Conservation (phyloP, 37 sponge, comb jelly and placozoan genomes). For the Oopsacas minuta region DNA sequence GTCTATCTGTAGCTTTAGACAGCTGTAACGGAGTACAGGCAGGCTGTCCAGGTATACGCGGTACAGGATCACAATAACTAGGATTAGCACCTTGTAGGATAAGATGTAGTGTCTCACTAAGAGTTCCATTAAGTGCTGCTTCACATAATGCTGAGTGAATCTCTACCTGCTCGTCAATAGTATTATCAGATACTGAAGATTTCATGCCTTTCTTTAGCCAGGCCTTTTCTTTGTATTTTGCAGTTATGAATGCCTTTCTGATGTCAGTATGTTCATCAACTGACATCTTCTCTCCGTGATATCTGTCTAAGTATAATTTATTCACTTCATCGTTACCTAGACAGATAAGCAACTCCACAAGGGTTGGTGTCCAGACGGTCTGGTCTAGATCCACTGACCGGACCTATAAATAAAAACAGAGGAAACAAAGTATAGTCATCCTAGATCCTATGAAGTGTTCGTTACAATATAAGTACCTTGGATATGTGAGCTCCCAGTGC, state of each 20-base stretch:
- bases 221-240: slow-evolving; percentile 56
- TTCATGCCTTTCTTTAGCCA: slow-evolving; percentile 41
- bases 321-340: background rate
- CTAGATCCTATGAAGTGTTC: too few species aligned
- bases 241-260: slow-evolving; percentile 54
- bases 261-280: slow-evolving; percentile 28
- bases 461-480: slow-evolving; percentile 44
- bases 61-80: background rate
- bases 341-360: slow-evolving; percentile 35
- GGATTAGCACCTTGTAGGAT: background rate
- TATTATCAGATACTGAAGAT: background rate
- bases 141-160: background rate
- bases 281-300: slow-evolving; percentile 2
- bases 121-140: background rate
- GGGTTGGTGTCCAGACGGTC: slow-evolving; percentile 54
- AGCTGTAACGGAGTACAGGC: background rate
- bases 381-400: slow-evolving; percentile 67
- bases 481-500: slow-evolving; percentile 68
- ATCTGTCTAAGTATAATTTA: background rate
- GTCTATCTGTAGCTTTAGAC: background rate
- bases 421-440: background rate
- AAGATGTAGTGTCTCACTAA: background rate
- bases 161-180: slow-evolving; percentile 7
- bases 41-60: background rate
- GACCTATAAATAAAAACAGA: slow-evolving; percentile 19